Base-by-base conservation (phyloP, 2,113 vertebrate genomes). In the Hydropotes inermis region DNA sequence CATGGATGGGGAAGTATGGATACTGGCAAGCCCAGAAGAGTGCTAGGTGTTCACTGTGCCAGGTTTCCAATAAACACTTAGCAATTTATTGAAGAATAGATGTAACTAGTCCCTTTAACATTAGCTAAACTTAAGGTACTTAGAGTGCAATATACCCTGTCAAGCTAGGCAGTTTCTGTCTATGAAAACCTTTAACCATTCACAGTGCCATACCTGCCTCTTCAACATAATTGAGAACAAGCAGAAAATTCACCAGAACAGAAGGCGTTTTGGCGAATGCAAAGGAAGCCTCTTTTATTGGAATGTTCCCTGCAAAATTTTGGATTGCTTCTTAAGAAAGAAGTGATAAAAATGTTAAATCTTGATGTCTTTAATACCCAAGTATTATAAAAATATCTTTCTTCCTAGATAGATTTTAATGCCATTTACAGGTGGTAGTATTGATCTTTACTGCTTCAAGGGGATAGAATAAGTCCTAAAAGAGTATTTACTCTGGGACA, bases 241-340 rank as follows among this genome's bases (percentile, higher is more conserved):
- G 43, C 3, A 0, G 74, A 58, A 84, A 84, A 28, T 87, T 30
- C 25, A 91, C 0, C 12, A 12, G 39, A 28, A 43, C 47, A 93
- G 47, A 84, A 60, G 50, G 6, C 5, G 2, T 91, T 87, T 30
- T 52, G 57, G 36, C 17, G 27, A 84, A 39, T 28, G 50, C 58
- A 88, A 94, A 94, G 88, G 16, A 58, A 94, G 36, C 7, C 27
- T 82, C 58, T 64, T 92, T 87, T 9, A 55, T 19, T 85, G 25
- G 52, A 43, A 25, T 43, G 33, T 21, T 92, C 79, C 70, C 92
- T 94, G 21, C 23, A 74, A 79, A 86, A 76, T 12, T 45, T 23
- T 82, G 27, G 43, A 70, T 60, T 96, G 33, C 54, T 47, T 86
- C 93, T 74, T 45, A 78, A 86, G 87, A 57, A 94, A 82, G 10